These are phyloP conservation scores for Latrodectus elegans DNA, from an alignment of 2,888 invertebrate species.

Conservation along the genomic window DNA sequence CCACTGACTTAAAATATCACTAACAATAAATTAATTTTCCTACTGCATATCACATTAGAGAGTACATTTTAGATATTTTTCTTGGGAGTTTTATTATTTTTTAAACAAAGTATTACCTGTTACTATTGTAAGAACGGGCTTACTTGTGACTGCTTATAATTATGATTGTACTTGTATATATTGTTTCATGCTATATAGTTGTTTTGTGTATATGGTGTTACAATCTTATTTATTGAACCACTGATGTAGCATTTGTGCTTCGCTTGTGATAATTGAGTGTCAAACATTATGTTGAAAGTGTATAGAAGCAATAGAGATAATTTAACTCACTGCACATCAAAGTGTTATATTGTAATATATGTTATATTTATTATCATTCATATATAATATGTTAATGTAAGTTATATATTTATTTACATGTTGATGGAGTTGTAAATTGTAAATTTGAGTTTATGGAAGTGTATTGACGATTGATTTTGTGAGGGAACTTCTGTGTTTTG, in stretches of 20 bases:
- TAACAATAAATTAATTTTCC: constrained; percentile 19
- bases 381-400: constrained; percentile 34
- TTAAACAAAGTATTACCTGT: constrained; percentile 17
- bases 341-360: constrained; percentile 33
- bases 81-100: constrained; percentile 41
- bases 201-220: constrained; percentile 28
- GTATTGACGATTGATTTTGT: not conserved
- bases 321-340: constrained; percentile 23
- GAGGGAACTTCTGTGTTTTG: not conserved
- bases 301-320: constrained; percentile 60
- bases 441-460: not conserved
- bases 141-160: not conserved
- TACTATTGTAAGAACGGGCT: too few species aligned
- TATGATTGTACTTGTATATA: constrained; percentile 55
- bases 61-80: constrained; percentile 44
- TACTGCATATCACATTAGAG: constrained; percentile 37
- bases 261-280: constrained; percentile 32
- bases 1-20: not conserved
- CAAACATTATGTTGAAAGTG: constrained; percentile 50
- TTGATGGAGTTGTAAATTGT: not conserved
- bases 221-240: constrained; percentile 18
- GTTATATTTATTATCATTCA: constrained; percentile 37
- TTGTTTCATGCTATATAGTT: constrained; percentile 40
- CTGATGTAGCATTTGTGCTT: constrained; percentile 53
- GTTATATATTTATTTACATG: constrained; percentile 29